Conservation (phyloP, 2,797 vertebrate genomes). For the Oryzias dopingdopingensis region DNA sequence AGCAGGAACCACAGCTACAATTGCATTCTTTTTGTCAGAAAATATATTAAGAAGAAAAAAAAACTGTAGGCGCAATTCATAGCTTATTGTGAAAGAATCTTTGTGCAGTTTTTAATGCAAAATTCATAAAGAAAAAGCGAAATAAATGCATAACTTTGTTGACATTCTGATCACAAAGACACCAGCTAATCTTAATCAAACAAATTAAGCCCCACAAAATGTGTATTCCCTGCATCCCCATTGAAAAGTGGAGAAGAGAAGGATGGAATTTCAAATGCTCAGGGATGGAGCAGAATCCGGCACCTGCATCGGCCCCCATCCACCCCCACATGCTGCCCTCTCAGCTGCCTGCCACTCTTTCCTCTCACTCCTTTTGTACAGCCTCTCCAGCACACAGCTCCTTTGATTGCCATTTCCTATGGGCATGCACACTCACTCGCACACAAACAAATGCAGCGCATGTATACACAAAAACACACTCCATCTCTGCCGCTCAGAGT, state of each 20-base stretch:
- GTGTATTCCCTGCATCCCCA: slow-evolving; percentile 23
- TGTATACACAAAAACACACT: slow-evolving; percentile 32
- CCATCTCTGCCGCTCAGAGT: slow-evolving; percentile 38
- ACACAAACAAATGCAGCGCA: slow-evolving; percentile 29
- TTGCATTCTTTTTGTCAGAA: slow-evolving; percentile 25
- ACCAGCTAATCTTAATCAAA: slow-evolving; percentile 28
- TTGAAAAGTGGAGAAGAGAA: slow-evolving; percentile 20
- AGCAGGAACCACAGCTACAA: slow-evolving; percentile 29
- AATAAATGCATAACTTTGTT: slow-evolving; percentile 41
- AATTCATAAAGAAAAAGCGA: slow-evolving; percentile 25
- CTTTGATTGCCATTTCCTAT: slow-evolving; percentile 64
- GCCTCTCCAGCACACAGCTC: slow-evolving; percentile 57
- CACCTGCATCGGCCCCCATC: slow-evolving; percentile 67
- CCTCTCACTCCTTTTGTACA: slow-evolving; percentile 56
- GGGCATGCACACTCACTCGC: slow-evolving; percentile 32
- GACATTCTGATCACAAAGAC: slow-evolving; percentile 41
- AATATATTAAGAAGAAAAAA: slow-evolving; percentile 19
- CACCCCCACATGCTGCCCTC: slow-evolving; percentile 65
- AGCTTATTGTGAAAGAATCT: slow-evolving; percentile 21
- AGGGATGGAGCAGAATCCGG: slow-evolving; percentile 62
- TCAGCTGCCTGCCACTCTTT: slow-evolving; percentile 70
- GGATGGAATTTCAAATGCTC: slow-evolving; percentile 50
- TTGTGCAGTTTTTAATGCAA: slow-evolving; percentile 41
- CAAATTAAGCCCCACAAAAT: slow-evolving; percentile 47
- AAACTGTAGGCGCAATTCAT: slow-evolving; percentile 27